phyloP scores from a whole-genome alignment of 1,140 invertebrate genomes.

The Atta texana region DNA sequence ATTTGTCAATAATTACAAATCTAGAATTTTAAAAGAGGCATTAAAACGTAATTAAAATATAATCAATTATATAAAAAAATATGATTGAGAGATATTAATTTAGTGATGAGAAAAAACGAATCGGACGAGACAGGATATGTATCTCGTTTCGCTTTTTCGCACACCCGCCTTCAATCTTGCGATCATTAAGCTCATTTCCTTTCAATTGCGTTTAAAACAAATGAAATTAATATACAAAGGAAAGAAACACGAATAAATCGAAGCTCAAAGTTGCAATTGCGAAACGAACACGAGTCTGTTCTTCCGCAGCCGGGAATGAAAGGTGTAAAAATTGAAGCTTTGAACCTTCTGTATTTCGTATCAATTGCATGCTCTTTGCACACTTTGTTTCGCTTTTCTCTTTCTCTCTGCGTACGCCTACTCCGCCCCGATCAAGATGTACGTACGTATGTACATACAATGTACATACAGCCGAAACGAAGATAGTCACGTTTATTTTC shows the following conservation, averaged over 20 bases:
- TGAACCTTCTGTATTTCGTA: background rate
- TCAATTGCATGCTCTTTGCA: background rate
- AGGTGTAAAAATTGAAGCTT: slow-evolving; percentile 32
- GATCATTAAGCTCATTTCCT: background rate
- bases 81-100: too few relatives aligned
- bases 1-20: too few relatives aligned
- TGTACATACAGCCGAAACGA: background rate
- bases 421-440: background rate
- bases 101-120: background rate
- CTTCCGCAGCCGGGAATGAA: background rate
- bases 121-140: background rate
- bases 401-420: background rate
- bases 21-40: too few relatives aligned
- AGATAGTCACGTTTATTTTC: background rate
- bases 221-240: background rate
- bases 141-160: slow-evolving; percentile 11
- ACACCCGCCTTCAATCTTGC: background rate
- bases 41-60: too few relatives aligned
- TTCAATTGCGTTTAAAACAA: background rate
- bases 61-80: too few relatives aligned
- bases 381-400: background rate
- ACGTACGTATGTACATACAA: background rate
- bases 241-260: background rate
- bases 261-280: background rate
- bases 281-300: background rate